Base-by-base conservation (phyloP, 2,113 vertebrate species). In the Pterophyllum scalare region DNA sequence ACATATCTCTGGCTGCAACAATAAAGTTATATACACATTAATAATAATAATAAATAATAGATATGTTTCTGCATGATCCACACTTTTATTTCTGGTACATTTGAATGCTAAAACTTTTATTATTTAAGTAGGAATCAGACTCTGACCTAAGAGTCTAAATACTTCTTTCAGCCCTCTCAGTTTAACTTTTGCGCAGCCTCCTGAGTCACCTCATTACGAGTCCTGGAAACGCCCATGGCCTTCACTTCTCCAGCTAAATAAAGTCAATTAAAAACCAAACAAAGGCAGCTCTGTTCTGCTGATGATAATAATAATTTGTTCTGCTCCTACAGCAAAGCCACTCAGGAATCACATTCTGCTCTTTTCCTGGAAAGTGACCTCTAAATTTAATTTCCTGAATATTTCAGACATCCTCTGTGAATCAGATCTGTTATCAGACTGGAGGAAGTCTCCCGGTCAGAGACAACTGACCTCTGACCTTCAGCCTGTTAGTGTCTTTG, bases 381-480 rank as follows among this genome's bases (percentile, higher is more conserved):
- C 59, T 28, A 54, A 70, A n/a, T 78, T 35, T 20, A 46, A 20
- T 59, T 67, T 70, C 15, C 56, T 83, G 15, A 76, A 77, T 70
- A 65, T 35, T 17, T 49, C 57, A 7, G 57, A 61, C 14, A 31
- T 59, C 64, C 67, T 57, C 28, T n/a, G 43, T 52, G 43, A 33
- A 33, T 49, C n/a, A 46, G 40, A 59, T 24, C 2, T 49, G 20
- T 52, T 79, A 20, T 38, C 31, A 75, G 52, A 24, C 59, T 65
- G 60, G 60, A 57, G 38, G 17, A 43, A 43, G 49, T 26, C 22
- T 52, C 70, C 38, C 56, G 1, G 24, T 38, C 19, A 13, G n/a
- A 26, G 72, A 58, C 59, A 20, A 46, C 35, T 57, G 31, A 75
- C 54, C 62, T 28, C 17, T 72, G 67, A 24, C 52, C 72, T 46